Base-by-base conservation (phyloP, 1,140 invertebrate genomes). In the Ceratoteleas bidentatus region DNA sequence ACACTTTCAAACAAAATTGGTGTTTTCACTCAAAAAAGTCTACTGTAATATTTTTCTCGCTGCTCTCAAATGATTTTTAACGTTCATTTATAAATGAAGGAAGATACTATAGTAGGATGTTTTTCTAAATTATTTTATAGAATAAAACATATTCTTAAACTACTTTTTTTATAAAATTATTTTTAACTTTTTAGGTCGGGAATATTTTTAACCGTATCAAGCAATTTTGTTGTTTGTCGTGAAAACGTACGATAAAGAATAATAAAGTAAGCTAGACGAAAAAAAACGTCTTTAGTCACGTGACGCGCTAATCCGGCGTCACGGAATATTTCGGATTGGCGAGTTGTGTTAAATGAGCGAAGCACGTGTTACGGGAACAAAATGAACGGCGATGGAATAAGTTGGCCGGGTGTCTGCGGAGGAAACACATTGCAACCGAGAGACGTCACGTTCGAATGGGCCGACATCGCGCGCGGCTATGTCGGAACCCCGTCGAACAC, bases 391-490 rank as follows among this genome's bases (percentile, higher is more conserved):
- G 50, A 74, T 58, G 64, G 54, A 74, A 74, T 81, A 74, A 74
- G 78, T 81, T 74, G 64, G 56, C 50, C 24, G 43, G 73, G 34
- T 13, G 62, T 72, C 76, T 73, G 50, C 60, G 50, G 50, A 79
- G 76, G 76, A 73, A 81, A 74, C 77, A 68, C 62, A 81, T 81
- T 74, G 78, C 62, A 65, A 75, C 70, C 70, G 64, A 81, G 50
- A 53, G 75, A 81, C 70, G 78, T 81, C 78, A 81, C 78, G 70
- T 81, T 69, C 70, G 61, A 81, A 69, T 80, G 45, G 69, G 9
- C 36, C 47, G 70, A 75, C 78, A 58, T 74, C 53, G 33, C 57
- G 64, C 43, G 43, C 61, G 49, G 76, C 24, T 1, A 73, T 79
- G 76, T 80, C 64, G 62, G 45, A 69, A 64, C 13, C 15, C 58